phyloP scores from a whole-genome alignment of 2,888 invertebrate genomes.

The Drosophila cyrtoloma region DNA sequence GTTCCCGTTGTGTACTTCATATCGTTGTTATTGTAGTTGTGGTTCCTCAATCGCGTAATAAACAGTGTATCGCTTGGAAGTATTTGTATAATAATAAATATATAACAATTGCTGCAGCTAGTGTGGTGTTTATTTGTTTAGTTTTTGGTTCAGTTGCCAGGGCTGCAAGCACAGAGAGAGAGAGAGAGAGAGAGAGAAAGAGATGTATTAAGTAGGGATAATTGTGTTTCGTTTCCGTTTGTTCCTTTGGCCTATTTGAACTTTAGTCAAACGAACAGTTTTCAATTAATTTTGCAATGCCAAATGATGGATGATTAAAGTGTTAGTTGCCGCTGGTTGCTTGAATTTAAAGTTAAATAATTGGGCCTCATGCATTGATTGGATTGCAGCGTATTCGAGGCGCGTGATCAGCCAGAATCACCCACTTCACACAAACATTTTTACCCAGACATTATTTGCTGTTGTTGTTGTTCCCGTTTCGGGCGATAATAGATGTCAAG shows the following conservation, averaged over 20 bases:
- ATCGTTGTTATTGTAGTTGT: conserved; percentile 57
- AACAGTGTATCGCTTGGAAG: conserved; percentile 22
- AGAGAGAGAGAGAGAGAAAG: neutral
- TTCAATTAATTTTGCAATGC: neutral
- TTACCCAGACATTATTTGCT: conserved; percentile 16
- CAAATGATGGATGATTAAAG: neutral
- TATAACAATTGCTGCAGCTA: conserved; percentile 19
- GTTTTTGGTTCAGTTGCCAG: conserved; percentile 50
- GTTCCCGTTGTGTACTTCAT: conserved; percentile 78
- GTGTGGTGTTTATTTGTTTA: conserved; percentile 29
- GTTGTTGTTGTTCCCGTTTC: conserved; percentile 43
- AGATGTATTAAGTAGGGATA: conserved; percentile 13
- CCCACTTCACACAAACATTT: conserved; percentile 38
- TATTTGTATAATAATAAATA: conserved; percentile 19
- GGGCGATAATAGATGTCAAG: conserved; percentile 67
- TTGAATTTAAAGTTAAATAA: conserved; percentile 1
- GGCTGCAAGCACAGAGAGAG: conserved; percentile 37
- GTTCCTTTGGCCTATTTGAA: neutral
- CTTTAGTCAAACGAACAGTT: neutral
- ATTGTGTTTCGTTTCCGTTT: conserved; percentile 16
- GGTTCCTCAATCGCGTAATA: conserved; percentile 33
- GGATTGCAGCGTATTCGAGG: conserved; percentile 16
- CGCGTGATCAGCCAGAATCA: conserved; percentile 60
- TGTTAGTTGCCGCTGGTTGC: neutral
- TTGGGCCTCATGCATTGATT: conserved; percentile 8